A percentile compares a stretch with the other conserved stretches of the same genome.
phyloP scores from a whole-genome alignment of 2,888 invertebrate genomes.

The Dynastes tityus region DNA sequence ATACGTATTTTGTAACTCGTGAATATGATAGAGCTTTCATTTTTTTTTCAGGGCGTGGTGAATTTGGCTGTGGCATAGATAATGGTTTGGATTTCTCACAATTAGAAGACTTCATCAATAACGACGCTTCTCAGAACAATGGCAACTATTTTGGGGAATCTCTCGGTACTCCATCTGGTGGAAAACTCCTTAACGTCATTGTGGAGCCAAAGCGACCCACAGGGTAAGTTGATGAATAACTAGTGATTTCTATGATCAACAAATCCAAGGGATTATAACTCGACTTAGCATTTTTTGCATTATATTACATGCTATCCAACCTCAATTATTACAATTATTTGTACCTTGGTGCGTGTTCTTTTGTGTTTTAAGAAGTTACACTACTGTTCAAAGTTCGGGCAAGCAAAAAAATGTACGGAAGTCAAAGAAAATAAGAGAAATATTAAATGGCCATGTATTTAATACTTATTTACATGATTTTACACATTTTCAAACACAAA shows the following conservation, averaged over 20 bases:
- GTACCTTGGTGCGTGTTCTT: no score
- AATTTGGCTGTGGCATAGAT: conserved; percentile 89
- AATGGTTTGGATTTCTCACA: conserved; percentile 87
- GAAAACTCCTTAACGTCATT: conserved; percentile 68
- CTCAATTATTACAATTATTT: no score
- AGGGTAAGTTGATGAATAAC: conserved; percentile 60
- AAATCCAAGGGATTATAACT: no score
- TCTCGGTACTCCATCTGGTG: conserved; percentile 62
- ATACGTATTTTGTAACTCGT: not conserved
- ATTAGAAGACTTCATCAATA: conserved; percentile 91
- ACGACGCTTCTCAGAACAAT: conserved; percentile 72
- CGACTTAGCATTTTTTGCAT: no score
- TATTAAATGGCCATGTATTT: no score
- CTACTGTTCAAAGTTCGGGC: no score
- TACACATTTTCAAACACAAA: no score
- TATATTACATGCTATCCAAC: no score
- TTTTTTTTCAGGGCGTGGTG: conserved; percentile 79
- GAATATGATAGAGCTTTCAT: not conserved
- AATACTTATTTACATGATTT: no score
- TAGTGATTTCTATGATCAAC: not conserved
- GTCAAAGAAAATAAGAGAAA: no score
- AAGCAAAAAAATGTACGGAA: no score
- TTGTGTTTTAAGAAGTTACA: no score
- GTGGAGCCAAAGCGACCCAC: conserved; percentile 68
- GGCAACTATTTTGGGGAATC: conserved; percentile 70